Percentiles rank a stretch among this genome's conserved stretches.
Evolutionary conservation across 2,797 vertebrate species (phyloP).

Genomic region (Phrynocephalus forsythii): DNA sequence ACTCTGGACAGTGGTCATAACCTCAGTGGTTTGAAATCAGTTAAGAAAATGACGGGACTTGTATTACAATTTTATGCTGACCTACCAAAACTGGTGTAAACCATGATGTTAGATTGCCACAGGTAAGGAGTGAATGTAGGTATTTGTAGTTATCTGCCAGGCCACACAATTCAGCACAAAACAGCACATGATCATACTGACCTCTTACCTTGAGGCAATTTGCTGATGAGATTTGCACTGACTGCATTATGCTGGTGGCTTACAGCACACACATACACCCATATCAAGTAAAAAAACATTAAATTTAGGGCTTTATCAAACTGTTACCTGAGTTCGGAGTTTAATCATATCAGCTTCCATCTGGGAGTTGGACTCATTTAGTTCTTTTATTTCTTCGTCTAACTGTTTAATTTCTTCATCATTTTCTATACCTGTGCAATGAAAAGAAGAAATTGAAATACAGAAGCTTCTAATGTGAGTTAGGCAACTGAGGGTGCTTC

Average conservation of each 20-base stretch:
- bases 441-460: conserved; percentile 55
- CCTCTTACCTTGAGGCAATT: no score
- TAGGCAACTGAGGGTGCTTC: conserved; percentile 14
- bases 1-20: not conserved
- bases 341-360: conserved; percentile 99
- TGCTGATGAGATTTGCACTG: no score
- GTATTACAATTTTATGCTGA: no score
- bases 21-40: no score
- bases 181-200: no score
- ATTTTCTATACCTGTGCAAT: conserved; percentile 89
- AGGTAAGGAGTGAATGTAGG: no score
- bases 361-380: conserved; percentile 97
- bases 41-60: no score
- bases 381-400: conserved; percentile 98
- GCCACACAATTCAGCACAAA: no score
- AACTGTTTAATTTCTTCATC: conserved; percentile 98
- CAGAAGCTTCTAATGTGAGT: conserved; percentile 43
- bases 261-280: conserved; percentile 6
- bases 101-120: no score
- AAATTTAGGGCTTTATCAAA: conserved; percentile 74
- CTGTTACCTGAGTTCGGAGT: conserved; percentile 95
- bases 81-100: no score
- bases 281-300: conserved; percentile 44
- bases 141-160: no score
- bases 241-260: no score